Percentiles rank a stretch among this genome's conserved stretches.
phyloP scores from a whole-genome alignment of 1,140 invertebrate genomes.

The Lasaia peninsularis region DNA sequence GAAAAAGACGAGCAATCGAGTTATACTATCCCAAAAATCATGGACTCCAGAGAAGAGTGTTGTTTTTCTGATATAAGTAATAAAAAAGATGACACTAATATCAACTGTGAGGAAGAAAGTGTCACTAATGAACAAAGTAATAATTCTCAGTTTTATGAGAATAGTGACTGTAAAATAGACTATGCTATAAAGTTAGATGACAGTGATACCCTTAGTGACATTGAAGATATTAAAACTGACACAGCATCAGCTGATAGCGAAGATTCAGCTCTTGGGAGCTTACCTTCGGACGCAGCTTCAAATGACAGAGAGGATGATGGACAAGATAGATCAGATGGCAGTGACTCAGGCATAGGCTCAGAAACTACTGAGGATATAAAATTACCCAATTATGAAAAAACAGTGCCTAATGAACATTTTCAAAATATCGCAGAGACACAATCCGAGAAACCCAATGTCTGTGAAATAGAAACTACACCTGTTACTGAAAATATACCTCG shows the following conservation, averaged over 20 bases:
- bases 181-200: conserved; percentile 71
- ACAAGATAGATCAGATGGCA: conserved; percentile 83
- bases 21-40: conserved; percentile 27
- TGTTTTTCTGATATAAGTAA: conserved; percentile 46
- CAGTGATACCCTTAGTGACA: conserved; percentile 72
- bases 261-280: conserved; percentile 72
- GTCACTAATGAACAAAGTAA: conserved; percentile 47
- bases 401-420: conserved; percentile 46
- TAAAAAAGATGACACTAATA: conserved; percentile 64
- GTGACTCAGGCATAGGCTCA: conserved; percentile 87
- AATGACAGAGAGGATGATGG: conserved; percentile 68
- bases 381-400: conserved; percentile 52
- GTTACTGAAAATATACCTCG: conserved; percentile 32
- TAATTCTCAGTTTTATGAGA: conserved; percentile 73
- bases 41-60: conserved; percentile 32
- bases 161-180: conserved; percentile 68
- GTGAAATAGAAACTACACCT: conserved; percentile 27
- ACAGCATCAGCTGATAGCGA: conserved; percentile 74
- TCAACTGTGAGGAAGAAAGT: conserved; percentile 53
- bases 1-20: conserved; percentile 18
- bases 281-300: conserved; percentile 54
- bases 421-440: conserved; percentile 63
- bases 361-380: conserved; percentile 79
- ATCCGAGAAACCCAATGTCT: conserved; percentile 22
- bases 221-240: conserved; percentile 75